phyloP scores from a whole-genome alignment of 2,888 invertebrate species.

The Mylabris sibirica region DNA sequence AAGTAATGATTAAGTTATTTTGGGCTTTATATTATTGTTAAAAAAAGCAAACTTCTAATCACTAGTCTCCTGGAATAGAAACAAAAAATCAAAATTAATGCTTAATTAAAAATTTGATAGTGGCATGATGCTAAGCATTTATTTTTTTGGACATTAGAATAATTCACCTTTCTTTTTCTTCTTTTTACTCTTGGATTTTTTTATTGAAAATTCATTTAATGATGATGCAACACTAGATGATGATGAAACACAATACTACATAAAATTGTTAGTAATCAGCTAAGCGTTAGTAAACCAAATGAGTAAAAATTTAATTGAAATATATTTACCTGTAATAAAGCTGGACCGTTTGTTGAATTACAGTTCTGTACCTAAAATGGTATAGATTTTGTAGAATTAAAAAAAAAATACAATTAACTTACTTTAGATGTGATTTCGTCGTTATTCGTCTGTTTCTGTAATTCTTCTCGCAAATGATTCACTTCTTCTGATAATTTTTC shows the following conservation, averaged over 20 bases:
- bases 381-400: slow-evolving; percentile 12
- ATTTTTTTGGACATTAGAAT: slow-evolving; percentile 22
- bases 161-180: slow-evolving; percentile 49
- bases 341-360: slow-evolving; percentile 48
- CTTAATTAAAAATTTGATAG: slow-evolving; percentile 26
- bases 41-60: slow-evolving; percentile 14
- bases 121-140: slow-evolving; percentile 18
- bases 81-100: slow-evolving; percentile 24
- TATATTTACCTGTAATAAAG: slow-evolving; percentile 43
- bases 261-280: slow-evolving; percentile 27
- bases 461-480: slow-evolving; percentile 46
- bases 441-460: slow-evolving; percentile 47
- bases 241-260: slow-evolving; percentile 44
- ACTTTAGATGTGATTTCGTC: slow-evolving; percentile 44
- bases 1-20: slow-evolving; percentile 16
- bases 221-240: slow-evolving; percentile 50
- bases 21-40: slow-evolving; percentile 19
- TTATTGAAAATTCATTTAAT: slow-evolving; percentile 38
- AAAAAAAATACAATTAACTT: slow-evolving; percentile 28
- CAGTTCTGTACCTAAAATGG: slow-evolving; percentile 46
- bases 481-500: slow-evolving; percentile 48
- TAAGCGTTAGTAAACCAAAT: slow-evolving; percentile 29
- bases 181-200: slow-evolving; percentile 52
- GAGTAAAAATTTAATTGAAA: slow-evolving; percentile 13
- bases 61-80: slow-evolving; percentile 31